phyloP scores from a whole-genome alignment of 2,113 vertebrate species.

The Panurus biarmicus region DNA sequence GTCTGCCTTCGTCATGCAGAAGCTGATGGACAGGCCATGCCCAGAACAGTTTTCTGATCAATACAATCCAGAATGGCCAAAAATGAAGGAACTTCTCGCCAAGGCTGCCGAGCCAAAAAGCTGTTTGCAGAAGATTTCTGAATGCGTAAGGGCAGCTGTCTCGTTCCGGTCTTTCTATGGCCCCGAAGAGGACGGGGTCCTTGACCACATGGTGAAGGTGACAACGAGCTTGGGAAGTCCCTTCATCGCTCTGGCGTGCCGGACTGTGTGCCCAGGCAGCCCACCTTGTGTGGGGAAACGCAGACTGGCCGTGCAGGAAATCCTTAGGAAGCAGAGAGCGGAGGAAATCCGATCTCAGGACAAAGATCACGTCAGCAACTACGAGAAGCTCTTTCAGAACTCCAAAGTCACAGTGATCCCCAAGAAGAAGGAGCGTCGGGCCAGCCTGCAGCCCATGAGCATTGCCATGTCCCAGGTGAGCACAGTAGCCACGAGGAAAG shows the following conservation, averaged over 20 bases:
- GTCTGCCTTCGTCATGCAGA: slow-evolving; percentile 80
- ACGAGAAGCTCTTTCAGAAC: slow-evolving; percentile 76
- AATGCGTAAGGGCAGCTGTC: slow-evolving; percentile 72
- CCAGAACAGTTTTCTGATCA: slow-evolving; percentile 78
- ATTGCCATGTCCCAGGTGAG: background rate
- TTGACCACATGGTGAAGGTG: slow-evolving; percentile 90
- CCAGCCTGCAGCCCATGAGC: slow-evolving; percentile 72
- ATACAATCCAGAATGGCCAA: slow-evolving; percentile 85
- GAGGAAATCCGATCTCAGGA: slow-evolving; percentile 64
- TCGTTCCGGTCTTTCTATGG: slow-evolving; percentile 71
- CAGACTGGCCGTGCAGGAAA: slow-evolving; percentile 84
- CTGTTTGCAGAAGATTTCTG: slow-evolving; percentile 81
- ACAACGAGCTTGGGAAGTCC: slow-evolving; percentile 87
- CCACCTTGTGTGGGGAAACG: slow-evolving; percentile 85
- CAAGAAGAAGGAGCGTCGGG: slow-evolving; percentile 68
- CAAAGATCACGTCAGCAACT: slow-evolving; percentile 51
- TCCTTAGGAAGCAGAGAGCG: slow-evolving; percentile 72
- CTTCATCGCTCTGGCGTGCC: slow-evolving; percentile 79
- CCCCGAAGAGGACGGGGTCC: slow-evolving; percentile 80
- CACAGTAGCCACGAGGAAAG: slow-evolving; percentile 63
- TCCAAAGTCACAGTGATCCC: slow-evolving; percentile 65
- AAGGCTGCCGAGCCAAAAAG: slow-evolving; percentile 79
- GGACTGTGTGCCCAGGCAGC: slow-evolving; percentile 84
- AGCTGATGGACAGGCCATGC: slow-evolving; percentile 80
- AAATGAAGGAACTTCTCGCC: slow-evolving; percentile 70